phyloP scores from a whole-genome alignment of 2,113 vertebrate genomes.

The Megalops atlanticus region DNA sequence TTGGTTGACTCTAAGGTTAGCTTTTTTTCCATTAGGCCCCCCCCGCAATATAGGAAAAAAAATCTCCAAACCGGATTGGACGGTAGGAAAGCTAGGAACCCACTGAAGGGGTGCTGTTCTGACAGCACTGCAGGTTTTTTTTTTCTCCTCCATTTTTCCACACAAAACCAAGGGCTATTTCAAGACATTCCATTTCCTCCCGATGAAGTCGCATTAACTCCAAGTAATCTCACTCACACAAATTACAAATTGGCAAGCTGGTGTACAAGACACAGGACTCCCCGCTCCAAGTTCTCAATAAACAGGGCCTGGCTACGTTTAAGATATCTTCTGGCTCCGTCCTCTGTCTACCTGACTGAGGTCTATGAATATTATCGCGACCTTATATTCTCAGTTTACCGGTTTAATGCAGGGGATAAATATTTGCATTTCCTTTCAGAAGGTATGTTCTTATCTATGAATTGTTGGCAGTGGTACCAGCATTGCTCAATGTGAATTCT shows the following conservation, averaged over 20 bases:
- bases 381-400: slow-evolving; percentile 36
- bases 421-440: slow-evolving; percentile 58
- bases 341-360: slow-evolving; percentile 37
- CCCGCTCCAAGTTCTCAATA: neutral
- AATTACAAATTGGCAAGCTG: neutral
- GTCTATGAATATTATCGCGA: slow-evolving; percentile 6
- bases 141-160: neutral
- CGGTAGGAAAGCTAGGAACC: neutral
- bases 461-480: slow-evolving; percentile 52
- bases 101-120: neutral
- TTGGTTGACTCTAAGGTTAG: neutral
- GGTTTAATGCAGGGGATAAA: slow-evolving; percentile 52
- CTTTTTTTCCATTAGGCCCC: neutral
- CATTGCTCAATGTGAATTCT: slow-evolving; percentile 55
- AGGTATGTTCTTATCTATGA: slow-evolving; percentile 52
- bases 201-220: neutral
- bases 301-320: neutral
- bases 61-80: neutral
- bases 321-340: slow-evolving; percentile 55
- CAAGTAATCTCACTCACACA: neutral
- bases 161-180: neutral
- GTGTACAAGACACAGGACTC: neutral
- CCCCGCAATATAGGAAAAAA: neutral
- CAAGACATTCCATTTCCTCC: neutral
- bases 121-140: neutral